Percentiles rank a stretch among this genome's conserved stretches.
phyloP scores from a whole-genome alignment of 2,888 invertebrate genomes.

The Dimorphilus gyrociliatus region DNA sequence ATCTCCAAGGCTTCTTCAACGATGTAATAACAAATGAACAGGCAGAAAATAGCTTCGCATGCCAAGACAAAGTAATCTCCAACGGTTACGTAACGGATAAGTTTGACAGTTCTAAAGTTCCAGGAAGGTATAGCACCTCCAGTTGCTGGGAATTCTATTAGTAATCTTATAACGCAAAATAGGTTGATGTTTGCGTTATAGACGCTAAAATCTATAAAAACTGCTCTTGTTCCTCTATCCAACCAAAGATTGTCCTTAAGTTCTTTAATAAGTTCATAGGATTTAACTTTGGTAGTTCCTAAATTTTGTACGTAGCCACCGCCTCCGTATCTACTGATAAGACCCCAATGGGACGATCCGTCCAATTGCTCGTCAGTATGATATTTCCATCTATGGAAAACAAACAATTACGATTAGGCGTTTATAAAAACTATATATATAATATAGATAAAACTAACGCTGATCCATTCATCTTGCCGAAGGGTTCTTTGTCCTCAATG shows the following conservation, averaged over 20 bases:
- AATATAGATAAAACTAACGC: too few species aligned
- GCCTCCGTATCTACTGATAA: conserved; percentile 32
- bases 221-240: conserved; percentile 47
- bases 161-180: conserved; percentile 46
- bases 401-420: too few species aligned
- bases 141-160: conserved; percentile 49
- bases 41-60: conserved; percentile 40
- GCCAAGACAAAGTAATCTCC: conserved; percentile 38
- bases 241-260: conserved; percentile 46
- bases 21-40: conserved; percentile 42
- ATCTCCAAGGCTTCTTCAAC: conserved; percentile 40
- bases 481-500: conserved; percentile 43
- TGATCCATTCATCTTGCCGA: conserved; percentile 31
- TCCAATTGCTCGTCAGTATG: conserved; percentile 33
- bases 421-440: too few species aligned
- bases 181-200: conserved; percentile 54
- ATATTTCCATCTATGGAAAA: conserved; percentile 35
- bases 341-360: conserved; percentile 40
- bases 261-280: conserved; percentile 33
- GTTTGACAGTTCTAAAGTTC: conserved; percentile 41
- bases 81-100: conserved; percentile 39
- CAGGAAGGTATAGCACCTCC: conserved; percentile 46
- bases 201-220: conserved; percentile 51
- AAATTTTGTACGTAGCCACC: conserved; percentile 40
- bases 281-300: conserved; percentile 27